These are phyloP conservation scores for Rhinolophus sinicus DNA, from an alignment of 2,113 vertebrate genomes.

Conservation along the genomic window DNA sequence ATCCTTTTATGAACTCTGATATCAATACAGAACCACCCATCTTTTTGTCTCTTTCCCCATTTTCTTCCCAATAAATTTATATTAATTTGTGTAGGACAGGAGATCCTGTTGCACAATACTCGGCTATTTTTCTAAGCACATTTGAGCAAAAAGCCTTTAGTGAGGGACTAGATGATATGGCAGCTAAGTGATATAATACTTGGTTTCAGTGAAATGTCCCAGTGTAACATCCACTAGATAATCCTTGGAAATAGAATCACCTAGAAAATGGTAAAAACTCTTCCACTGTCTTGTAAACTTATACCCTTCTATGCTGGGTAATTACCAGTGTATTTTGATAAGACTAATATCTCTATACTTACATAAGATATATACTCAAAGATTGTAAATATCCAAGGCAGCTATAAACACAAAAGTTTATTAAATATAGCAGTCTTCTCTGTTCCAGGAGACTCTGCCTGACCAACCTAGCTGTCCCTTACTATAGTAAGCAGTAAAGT, in stretches of 20 bases:
- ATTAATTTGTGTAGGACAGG: slow-evolving; percentile 66
- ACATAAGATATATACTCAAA: not conserved
- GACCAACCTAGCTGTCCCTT: not conserved
- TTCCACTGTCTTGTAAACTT: not conserved
- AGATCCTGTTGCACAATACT: not conserved
- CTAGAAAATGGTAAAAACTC: not conserved
- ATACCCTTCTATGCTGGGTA: not conserved
- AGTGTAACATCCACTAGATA: not conserved
- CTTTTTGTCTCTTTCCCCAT: slow-evolving; percentile 42
- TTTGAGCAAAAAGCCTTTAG: not conserved
- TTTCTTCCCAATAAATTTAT: slow-evolving; percentile 69
- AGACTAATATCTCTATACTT: not conserved
- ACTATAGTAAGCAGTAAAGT: not conserved
- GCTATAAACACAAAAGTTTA: not conserved
- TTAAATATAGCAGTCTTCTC: not conserved
- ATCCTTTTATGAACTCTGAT: slow-evolving; percentile 23
- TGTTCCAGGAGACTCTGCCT: not conserved
- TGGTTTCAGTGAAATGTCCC: not conserved
- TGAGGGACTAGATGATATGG: not conserved
- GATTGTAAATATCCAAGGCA: not conserved
- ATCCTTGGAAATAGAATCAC: not conserved
- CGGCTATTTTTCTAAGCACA: not conserved
- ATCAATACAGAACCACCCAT: not conserved
- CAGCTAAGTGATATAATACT: not conserved
- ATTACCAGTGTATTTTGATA: not conserved